Evolutionary conservation across 2,113 vertebrate genomes (phyloP).

Genomic region (Chloroceryle aenea): DNA sequence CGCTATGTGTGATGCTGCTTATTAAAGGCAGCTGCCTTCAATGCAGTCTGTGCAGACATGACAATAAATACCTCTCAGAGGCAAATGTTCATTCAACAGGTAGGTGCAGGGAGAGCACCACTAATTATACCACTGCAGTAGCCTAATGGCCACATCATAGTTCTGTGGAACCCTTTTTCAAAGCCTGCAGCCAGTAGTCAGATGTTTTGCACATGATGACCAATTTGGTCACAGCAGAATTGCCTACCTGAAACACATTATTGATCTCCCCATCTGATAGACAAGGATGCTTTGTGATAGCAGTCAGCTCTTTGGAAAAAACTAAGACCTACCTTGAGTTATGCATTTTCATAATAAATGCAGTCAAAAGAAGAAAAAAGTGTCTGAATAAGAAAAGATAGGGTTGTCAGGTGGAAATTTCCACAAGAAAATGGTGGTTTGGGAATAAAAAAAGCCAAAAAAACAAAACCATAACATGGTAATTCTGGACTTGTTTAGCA

Average conservation of each 20-base stretch:
- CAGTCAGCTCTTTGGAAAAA: background rate
- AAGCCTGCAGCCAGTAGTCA: background rate
- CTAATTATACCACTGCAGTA: background rate
- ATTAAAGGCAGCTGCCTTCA: background rate
- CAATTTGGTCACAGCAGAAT: background rate
- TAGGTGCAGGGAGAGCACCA: background rate
- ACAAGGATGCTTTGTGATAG: background rate
- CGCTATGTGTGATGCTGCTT: background rate
- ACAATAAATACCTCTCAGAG: background rate
- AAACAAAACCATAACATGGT: background rate
- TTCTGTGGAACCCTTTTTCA: background rate
- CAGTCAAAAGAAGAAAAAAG: background rate
- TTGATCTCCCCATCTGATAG: background rate
- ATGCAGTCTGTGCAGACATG: background rate
- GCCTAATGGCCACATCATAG: background rate
- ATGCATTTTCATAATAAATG: background rate
- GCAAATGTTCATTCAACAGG: background rate
- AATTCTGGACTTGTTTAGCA: background rate
- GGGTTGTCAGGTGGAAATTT: background rate
- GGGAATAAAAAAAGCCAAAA: background rate
- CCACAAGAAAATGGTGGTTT: background rate
- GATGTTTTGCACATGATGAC: background rate
- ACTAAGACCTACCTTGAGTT: background rate
- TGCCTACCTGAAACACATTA: background rate
- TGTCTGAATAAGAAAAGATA: background rate